These are phyloP conservation scores for Oreochromis grahami DNA, from an alignment of 2,797 vertebrate species.

Conservation along the genomic window DNA sequence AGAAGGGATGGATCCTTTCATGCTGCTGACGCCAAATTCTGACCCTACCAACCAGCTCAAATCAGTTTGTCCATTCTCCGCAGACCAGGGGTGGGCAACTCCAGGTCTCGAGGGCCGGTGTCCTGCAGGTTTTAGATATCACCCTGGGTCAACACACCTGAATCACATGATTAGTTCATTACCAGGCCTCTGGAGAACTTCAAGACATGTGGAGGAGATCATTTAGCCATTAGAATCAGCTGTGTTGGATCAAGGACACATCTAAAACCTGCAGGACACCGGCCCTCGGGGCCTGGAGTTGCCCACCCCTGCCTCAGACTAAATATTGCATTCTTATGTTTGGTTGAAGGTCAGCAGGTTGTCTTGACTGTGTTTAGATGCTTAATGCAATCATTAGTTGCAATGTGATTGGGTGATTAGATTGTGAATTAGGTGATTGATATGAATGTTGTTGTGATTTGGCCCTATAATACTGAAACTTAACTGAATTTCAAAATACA, in stretches of 20 bases:
- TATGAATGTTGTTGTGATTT: neutral
- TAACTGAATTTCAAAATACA: neutral
- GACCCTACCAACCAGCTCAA: neutral
- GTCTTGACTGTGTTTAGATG: neutral
- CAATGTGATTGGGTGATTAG: accelerated
- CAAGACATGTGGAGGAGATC: accelerated
- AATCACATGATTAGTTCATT: neutral
- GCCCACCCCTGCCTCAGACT: neutral
- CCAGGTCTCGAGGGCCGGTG: neutral
- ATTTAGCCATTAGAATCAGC: neutral
- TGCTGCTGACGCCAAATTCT: accelerated
- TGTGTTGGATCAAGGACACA: neutral
- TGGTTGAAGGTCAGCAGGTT: neutral
- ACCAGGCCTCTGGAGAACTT: neutral
- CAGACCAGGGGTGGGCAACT: neutral
- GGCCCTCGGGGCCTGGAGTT: neutral
- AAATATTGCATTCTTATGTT: neutral
- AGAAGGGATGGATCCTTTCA: neutral
- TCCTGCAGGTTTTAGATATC: neutral
- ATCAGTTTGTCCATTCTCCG: neutral
- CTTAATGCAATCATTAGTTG: neutral
- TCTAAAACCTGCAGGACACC: neutral
- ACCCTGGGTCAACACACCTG: accelerated
- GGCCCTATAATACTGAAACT: accelerated
- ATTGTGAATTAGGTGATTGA: neutral